Evolutionary conservation across 2,113 vertebrate species (phyloP), one percentile per base, ranked within the genome.

Genomic region (Mustela lutreola): DNA sequence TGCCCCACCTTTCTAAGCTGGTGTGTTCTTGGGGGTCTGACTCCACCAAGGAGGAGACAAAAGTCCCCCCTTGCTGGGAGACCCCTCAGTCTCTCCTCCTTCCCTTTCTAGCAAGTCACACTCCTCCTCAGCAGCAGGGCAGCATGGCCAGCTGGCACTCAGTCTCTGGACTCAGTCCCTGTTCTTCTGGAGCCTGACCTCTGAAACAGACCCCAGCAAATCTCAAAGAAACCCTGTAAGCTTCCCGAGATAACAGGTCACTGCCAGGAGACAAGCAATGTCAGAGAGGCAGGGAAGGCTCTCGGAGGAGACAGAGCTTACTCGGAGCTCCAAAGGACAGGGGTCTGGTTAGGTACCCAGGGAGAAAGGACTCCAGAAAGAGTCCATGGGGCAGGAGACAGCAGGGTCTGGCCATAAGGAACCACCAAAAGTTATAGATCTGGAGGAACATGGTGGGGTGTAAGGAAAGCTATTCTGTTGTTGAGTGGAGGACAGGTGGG

Each of bases 141-240:
- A 9, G 56, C 28, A 28, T 26, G 1, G 67, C 84, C 42, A 26
- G 91, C 89, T 28, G 62, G 78, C 8, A 8, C 63, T 92, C 96
- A 60, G 45, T 58, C 84, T 65, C 80, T 94, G 82, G 78, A 82
- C 60, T 97, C 82, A 7, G 45, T 76, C 81, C 63, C 79, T 89
- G 19, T 81, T 60, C 93, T 94, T 65, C 48, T 26, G 53, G 80
- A 95, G 86, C 26, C 62, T n/a, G 78, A 92, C 21, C 60, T 53
- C 78, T 88, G 73, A 83, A 71, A 70, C 48, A 83, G 91, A 63
- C 42, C 63, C 15, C 60, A 39, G 62, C 19, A 92, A 67, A 48
- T 67, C 70, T 97, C 94, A 36, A 31, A 67, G 53, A 83, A 92
- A 63, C 50, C 45, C 62, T 11, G 26, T 11, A 82, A 93, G 42